A percentile compares a stretch with the other conserved stretches of the same genome.
phyloP scores from a whole-genome alignment of 2,797 vertebrate species.

The Argentina silus region DNA sequence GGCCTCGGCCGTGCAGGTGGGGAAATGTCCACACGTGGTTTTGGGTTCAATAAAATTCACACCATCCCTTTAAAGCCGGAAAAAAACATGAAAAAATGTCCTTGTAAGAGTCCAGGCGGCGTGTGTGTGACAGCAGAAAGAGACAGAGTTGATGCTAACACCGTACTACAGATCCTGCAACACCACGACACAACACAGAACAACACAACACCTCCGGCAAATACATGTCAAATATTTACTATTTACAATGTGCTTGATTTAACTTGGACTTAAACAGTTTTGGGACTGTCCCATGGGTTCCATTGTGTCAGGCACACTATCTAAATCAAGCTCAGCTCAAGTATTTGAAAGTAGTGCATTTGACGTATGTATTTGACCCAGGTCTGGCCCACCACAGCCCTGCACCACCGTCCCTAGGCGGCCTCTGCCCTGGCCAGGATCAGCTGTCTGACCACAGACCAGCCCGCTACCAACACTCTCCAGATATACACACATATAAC shows the following conservation, averaged over 20 bases:
- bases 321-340: no score
- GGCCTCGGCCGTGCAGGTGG: slow-evolving; percentile 53
- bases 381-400: slow-evolving; percentile 38
- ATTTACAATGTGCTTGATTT: slow-evolving; percentile 52
- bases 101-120: slow-evolving; percentile 69
- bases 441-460: slow-evolving; percentile 71
- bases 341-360: no score
- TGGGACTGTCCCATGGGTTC: no score
- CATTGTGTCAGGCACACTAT: no score
- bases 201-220: neutral
- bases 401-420: slow-evolving; percentile 41
- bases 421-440: slow-evolving; percentile 68
- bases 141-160: slow-evolving; percentile 30
- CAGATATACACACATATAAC: slow-evolving; percentile 65
- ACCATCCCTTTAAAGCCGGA: slow-evolving; percentile 60
- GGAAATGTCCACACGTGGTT: slow-evolving; percentile 70
- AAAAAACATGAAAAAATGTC: slow-evolving; percentile 69
- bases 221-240: no score
- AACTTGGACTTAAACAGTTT: slow-evolving; percentile 27
- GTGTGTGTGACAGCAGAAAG: slow-evolving; percentile 27
- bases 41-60: slow-evolving; percentile 76
- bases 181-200: neutral
- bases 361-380: no score
- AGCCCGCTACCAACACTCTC: slow-evolving; percentile 37
- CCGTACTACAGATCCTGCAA: neutral